Percentiles rank a stretch among this genome's conserved stretches.
These are phyloP conservation scores for Meliscaeva auricollis DNA, from an alignment of 2,888 invertebrate genomes.

Conservation along the genomic window DNA sequence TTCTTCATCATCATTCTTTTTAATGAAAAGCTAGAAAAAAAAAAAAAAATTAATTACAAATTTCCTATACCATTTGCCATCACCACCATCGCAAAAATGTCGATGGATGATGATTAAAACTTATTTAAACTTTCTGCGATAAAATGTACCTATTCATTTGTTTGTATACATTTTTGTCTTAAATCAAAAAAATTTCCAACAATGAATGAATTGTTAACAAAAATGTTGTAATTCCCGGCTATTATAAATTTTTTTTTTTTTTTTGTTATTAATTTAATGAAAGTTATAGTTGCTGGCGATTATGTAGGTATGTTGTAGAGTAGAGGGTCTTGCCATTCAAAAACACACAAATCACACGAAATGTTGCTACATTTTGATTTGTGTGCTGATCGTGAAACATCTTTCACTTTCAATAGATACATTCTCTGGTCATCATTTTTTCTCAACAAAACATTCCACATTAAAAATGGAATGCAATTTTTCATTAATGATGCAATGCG, in stretches of 20 bases:
- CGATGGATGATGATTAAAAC: not conserved
- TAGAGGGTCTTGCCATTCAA: not conserved
- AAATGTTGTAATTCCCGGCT: not conserved
- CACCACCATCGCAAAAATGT: not conserved
- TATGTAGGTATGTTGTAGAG: not conserved
- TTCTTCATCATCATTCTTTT: not conserved
- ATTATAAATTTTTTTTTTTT: not conserved
- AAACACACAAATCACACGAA: not conserved
- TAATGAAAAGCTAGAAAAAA: not conserved
- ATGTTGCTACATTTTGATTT: not conserved
- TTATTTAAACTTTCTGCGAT: not conserved
- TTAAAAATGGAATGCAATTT: not conserved
- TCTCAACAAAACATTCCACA: not conserved
- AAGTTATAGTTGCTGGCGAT: not conserved
- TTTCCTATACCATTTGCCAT: not conserved
- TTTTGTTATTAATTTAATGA: not conserved
- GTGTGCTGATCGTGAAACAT: not conserved
- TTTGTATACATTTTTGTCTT: not conserved
- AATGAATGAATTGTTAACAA: not conserved
- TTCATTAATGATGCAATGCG: not conserved
- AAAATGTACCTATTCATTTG: not conserved
- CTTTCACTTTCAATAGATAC: not conserved
- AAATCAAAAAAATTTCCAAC: not conserved
- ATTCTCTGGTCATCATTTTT: not conserved
- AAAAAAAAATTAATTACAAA: not conserved